These are phyloP conservation scores for Drosophila neonasuta DNA, from an alignment of 2,888 invertebrate species.

Conservation along the genomic window DNA sequence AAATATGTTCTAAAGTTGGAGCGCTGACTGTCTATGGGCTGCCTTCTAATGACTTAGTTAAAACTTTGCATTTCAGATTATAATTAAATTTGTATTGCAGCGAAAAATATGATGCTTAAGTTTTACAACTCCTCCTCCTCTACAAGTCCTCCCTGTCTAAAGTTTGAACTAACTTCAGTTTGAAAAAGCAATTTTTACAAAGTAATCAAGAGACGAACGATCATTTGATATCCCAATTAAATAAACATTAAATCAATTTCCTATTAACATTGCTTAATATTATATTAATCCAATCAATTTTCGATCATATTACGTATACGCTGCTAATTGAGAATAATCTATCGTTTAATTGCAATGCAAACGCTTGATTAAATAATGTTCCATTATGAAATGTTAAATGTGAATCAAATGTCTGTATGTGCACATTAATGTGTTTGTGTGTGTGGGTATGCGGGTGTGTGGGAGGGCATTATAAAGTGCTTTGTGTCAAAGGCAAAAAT, in stretches of 20 bases:
- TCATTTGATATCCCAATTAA: not conserved
- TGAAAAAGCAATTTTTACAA: not conserved
- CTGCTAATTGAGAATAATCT: conserved; percentile 12
- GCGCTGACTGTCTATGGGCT: conserved; percentile 7
- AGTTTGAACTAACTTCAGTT: not conserved
- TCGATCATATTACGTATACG: conserved; percentile 19
- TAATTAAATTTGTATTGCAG: conserved; percentile 35
- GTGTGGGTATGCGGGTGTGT: conserved; percentile 5
- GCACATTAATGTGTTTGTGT: conserved; percentile 2
- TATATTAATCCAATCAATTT: conserved; percentile 5
- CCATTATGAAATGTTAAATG: conserved; percentile 30
- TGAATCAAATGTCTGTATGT: conserved; percentile 45
- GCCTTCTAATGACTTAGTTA: conserved; percentile 40
- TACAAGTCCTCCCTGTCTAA: not conserved
- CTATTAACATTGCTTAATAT: not conserved
- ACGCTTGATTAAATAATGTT: conserved; percentile 52
- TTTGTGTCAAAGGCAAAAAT: conserved; percentile 73
- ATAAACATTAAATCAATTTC: not conserved
- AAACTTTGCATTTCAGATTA: conserved; percentile 25
- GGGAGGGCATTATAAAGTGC: conserved; percentile 64
- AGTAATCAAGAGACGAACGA: not conserved
- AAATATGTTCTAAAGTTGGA: conserved; percentile 15
- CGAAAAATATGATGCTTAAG: conserved; percentile 1
- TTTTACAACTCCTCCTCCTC: not conserved
- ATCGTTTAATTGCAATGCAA: conserved; percentile 47